Percentiles rank a stretch among this genome's conserved stretches.
Conservation (phyloP, 2,888 invertebrate genomes). For the Acronicta leporina region DNA sequence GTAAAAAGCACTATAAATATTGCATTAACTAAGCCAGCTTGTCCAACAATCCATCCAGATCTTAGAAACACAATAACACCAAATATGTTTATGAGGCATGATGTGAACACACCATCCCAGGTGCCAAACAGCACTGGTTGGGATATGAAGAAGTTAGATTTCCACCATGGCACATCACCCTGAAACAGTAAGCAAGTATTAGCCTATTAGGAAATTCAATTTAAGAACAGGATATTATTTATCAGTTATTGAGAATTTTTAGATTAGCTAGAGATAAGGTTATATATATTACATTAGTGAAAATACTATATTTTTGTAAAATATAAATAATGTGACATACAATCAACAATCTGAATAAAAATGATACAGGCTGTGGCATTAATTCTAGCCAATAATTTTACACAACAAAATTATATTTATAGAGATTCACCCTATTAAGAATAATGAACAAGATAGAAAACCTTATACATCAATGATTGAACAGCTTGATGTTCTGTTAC, state of each 20-base stretch:
- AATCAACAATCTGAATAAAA: too few species aligned
- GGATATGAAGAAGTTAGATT: slow-evolving; percentile 98
- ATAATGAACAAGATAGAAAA: too few species aligned
- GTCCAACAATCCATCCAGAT: slow-evolving; percentile 99
- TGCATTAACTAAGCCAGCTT: slow-evolving; percentile 95
- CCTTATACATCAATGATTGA: too few species aligned
- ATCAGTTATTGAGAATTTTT: slow-evolving; percentile 21
- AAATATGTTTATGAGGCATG: slow-evolving; percentile 98
- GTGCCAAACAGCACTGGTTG: slow-evolving; percentile 98
- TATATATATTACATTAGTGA: slow-evolving; percentile 15
- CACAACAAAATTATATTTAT: too few species aligned
- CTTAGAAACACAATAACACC: slow-evolving; percentile 99
- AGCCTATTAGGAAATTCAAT: slow-evolving; percentile 8
- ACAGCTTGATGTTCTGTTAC: too few species aligned
- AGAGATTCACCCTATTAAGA: too few species aligned
- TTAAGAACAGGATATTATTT: not conserved
- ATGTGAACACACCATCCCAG: slow-evolving; percentile 99
- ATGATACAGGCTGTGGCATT: too few species aligned
- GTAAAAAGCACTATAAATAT: slow-evolving; percentile 94
- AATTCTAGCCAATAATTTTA: too few species aligned
- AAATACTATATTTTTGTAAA: not conserved
- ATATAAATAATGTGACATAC: not conserved
- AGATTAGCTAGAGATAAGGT: slow-evolving; percentile 32
- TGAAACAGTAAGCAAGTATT: slow-evolving; percentile 66
- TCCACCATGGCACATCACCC: slow-evolving; percentile 98